These are phyloP conservation scores for Passerina amoena DNA, from an alignment of 2,113 vertebrate genomes.

Conservation along the genomic window DNA sequence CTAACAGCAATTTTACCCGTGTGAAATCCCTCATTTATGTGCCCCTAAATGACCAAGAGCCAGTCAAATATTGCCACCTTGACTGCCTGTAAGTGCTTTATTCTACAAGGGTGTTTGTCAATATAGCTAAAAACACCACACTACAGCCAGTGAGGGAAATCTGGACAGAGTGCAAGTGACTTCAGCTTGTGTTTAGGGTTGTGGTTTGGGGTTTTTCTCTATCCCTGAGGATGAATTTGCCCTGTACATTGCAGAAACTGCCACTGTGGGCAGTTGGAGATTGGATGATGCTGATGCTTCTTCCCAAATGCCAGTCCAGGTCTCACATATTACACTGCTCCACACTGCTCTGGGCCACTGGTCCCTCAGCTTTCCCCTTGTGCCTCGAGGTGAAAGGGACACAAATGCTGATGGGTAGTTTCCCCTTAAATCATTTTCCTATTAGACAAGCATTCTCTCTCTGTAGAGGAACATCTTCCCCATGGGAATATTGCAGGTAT, in stretches of 20 bases:
- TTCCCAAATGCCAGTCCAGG: background rate
- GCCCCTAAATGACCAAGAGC: background rate
- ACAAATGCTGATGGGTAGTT: background rate
- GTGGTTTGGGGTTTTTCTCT: background rate
- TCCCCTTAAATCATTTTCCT: background rate
- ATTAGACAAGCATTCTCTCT: background rate
- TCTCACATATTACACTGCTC: background rate
- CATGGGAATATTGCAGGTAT: background rate
- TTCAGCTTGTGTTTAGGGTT: background rate
- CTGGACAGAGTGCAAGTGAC: background rate
- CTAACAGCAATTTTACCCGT: background rate
- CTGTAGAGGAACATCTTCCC: background rate
- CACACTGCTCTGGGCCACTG: background rate
- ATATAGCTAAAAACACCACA: fast-evolving
- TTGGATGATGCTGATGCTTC: background rate
- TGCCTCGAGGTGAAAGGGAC: background rate
- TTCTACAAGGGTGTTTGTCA: background rate
- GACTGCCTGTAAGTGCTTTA: fast-evolving
- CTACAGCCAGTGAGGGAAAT: background rate
- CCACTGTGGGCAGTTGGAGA: fast-evolving
- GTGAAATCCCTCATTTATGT: background rate
- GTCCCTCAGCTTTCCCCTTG: background rate
- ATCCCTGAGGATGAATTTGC: background rate
- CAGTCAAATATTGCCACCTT: background rate
- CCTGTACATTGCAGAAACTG: background rate